A percentile compares a stretch with the other conserved stretches of the same genome.
phyloP scores from a whole-genome alignment of 2,888 invertebrate species.

The Mellilla xanthometata region DNA sequence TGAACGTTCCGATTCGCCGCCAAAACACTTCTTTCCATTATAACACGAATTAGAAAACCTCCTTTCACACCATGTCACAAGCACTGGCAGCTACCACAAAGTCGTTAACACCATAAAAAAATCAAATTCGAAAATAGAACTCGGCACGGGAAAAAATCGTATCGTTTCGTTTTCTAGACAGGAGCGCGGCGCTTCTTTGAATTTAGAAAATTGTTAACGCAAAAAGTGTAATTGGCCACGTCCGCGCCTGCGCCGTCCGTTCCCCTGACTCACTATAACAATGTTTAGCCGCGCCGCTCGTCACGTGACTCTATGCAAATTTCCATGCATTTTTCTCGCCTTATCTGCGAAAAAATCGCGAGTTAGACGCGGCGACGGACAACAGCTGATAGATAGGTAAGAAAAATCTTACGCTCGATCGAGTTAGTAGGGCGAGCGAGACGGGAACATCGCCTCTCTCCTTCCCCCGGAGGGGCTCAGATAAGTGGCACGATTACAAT shows the following conservation, averaged over 20 bases:
- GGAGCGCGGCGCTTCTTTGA: slow-evolving; percentile 45
- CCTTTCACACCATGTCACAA: slow-evolving; percentile 70
- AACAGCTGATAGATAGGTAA: slow-evolving; percentile 47
- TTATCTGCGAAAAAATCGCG: slow-evolving; percentile 29
- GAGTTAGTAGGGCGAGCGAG: slow-evolving; percentile 70
- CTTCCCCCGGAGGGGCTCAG: slow-evolving; percentile 64
- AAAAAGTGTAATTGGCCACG: slow-evolving; percentile 62
- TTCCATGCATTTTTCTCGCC: slow-evolving; percentile 55
- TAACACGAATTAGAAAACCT: slow-evolving; percentile 47
- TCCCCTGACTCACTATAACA: slow-evolving; percentile 54
- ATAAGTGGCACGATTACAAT: slow-evolving; percentile 65
- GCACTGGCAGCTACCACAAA: slow-evolving; percentile 31
- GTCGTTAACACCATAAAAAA: slow-evolving; percentile 38
- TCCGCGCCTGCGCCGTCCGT: slow-evolving; percentile 55
- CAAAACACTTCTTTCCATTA: slow-evolving; percentile 76
- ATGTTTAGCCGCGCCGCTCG: slow-evolving; percentile 37
- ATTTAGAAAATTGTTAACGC: slow-evolving; percentile 62
- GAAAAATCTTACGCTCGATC: slow-evolving; percentile 59
- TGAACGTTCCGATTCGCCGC: slow-evolving; percentile 69
- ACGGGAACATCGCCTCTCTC: slow-evolving; percentile 45
- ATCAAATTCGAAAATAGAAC: slow-evolving; percentile 48
- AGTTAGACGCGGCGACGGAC: slow-evolving; percentile 36
- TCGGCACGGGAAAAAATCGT: slow-evolving; percentile 37
- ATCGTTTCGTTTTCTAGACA: slow-evolving; percentile 61
- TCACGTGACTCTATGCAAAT: slow-evolving; percentile 64